These are phyloP conservation scores for Phoenicopterus ruber DNA, from an alignment of 2,113 vertebrate genomes.

Conservation along the genomic window DNA sequence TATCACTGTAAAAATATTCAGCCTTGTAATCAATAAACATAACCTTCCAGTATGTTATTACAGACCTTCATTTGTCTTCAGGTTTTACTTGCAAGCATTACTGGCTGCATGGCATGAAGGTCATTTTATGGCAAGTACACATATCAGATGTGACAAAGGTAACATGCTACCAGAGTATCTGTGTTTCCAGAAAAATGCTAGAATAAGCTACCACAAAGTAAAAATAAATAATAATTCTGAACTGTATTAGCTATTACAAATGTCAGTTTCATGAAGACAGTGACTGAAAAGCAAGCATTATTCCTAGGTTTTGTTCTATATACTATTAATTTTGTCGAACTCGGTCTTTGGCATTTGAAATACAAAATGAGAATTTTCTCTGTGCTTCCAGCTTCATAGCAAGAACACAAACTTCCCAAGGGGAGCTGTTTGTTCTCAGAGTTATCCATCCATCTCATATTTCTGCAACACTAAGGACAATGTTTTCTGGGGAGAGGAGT, in stretches of 20 bases:
- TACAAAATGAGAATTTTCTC: background rate
- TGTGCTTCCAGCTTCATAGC: background rate
- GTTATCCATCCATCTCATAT: background rate
- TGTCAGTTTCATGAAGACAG: background rate
- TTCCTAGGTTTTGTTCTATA: background rate
- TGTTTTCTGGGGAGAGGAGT: background rate
- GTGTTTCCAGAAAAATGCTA: background rate
- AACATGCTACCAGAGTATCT: background rate
- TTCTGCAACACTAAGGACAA: background rate
- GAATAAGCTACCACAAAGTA: background rate
- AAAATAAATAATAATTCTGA: background rate
- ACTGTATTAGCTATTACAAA: background rate
- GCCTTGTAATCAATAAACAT: conserved; percentile 45
- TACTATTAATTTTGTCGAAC: background rate
- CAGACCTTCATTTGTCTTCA: conserved; percentile 48
- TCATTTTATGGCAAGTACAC: conserved; percentile 32
- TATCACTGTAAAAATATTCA: conserved; percentile 4
- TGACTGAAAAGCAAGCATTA: background rate
- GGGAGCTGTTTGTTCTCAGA: background rate
- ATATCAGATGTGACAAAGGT: conserved; percentile 11
- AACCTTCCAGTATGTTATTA: conserved; percentile 33
- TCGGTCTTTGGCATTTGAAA: background rate
- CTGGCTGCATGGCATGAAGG: conserved; percentile 15
- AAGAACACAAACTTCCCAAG: background rate
- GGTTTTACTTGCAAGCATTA: conserved; percentile 34